Base-by-base conservation (phyloP, 1,140 invertebrate species). In the Charaxes varanes region DNA sequence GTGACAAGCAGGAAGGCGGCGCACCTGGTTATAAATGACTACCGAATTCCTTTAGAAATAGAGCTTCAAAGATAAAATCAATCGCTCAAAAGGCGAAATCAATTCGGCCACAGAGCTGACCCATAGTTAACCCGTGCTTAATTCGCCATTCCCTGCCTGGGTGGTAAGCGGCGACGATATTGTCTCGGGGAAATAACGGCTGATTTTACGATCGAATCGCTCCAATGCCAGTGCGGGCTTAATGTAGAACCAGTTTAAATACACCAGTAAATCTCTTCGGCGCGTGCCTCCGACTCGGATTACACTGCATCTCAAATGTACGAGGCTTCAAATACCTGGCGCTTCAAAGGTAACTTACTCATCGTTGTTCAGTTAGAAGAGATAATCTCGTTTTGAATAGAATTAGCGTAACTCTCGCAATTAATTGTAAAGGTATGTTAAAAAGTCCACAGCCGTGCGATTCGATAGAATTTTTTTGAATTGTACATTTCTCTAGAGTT, bases 191-290 rank as follows among this genome's bases (percentile, higher is more conserved):
- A 62, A 53, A 60, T 68, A 72, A 66, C 62, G 63, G 59, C 65
- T 67, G 60, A 59, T 63, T 74, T 78, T 70, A 74, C 73, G 67
- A 78, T 74, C 68, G 68, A 74, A 78, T 78, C 68, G 49, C 40
- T 59, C 53, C 65, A 61, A 64, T 71, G 73, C 62, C 65, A 61
- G 66, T 71, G 73, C 62, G 65, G 67, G 52, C 63, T 69, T 77
- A 69, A 72, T 71, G 68, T 65, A 62, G 64, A 77, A 74, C 67
- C 69, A 72, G 69, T 77, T 77, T 74, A 71, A 77, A 77, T 70
- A 69, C 62, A 73, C 67, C 65, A 69, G 70, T 77, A 73, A 72
- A 70, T 73, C 69, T 73, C 52, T 45, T 27, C 44, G 53, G 51
- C 65, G 63, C 65, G 67, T 71, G 69, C 68, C 67, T 67, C 69